Evolutionary conservation across 1,140 invertebrate species (phyloP), one percentile per base, ranked within the genome.

Genomic region (Drosophila melanica): DNA sequence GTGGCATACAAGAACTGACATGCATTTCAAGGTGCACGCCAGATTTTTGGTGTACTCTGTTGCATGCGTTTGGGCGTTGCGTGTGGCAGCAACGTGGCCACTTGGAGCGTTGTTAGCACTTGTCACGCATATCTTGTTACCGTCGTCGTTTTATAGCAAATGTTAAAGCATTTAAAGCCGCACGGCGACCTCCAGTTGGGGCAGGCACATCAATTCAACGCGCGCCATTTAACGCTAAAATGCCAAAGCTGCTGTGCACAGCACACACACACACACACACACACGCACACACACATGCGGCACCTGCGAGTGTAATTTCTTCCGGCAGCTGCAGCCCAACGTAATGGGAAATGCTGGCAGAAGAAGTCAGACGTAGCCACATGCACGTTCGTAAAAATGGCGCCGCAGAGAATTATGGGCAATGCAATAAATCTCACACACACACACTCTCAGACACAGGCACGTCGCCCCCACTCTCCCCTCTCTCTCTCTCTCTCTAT

Each of bases 151-250:
- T 71, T 75, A 45, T 54, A 50, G 73, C 67, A 75, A 71, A 71
- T 54, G 47, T 71, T 75, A 69, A 75, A 71, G 73, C 48, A 37
- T 54, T 71, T 76, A 72, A 76, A 72, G 74, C 18, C 23, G 41
- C 58, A 53, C 11, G 44, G 37, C 64, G 57, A 64, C 45, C 57
- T 33, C 35, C 27, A 48, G 37, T 54, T 42, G 64, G 63, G n/a
- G 39, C 48, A 73, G 57, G 55, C 63, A 82, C 84, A 89, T 89
- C 85, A 89, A 89, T 89, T 89, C 80, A 77, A 66, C 76, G 57
- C 85, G 84, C 84, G 65, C 85, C 85, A 89, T 89, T 89, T 90
- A 89, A 89, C 81, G 79, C 84, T 84, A 73, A 73, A 85, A 85
- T 89, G 79, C 80, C 85, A 84, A 75, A 71, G 72, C 66, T 70